phyloP scores from a whole-genome alignment of 2,113 vertebrate species.

The Scalopus aquaticus region DNA sequence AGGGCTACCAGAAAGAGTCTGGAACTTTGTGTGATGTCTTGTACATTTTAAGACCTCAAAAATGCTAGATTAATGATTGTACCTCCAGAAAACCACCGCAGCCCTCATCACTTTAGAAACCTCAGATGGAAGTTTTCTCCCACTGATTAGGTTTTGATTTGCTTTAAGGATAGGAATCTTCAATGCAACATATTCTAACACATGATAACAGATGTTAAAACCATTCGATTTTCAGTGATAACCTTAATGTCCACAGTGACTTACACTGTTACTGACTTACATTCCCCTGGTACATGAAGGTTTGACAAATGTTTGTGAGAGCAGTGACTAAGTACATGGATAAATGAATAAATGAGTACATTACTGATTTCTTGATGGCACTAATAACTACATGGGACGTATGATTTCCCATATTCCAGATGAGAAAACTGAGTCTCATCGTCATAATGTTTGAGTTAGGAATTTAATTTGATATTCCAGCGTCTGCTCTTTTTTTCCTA shows the following conservation, averaged over 20 bases:
- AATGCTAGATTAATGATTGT: neutral
- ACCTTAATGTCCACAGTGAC: neutral
- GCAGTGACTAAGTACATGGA: neutral
- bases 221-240: neutral
- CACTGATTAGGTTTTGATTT: neutral
- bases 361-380: neutral
- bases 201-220: neutral
- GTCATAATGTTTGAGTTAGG: neutral
- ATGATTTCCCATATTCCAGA: neutral
- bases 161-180: constrained; percentile 2
- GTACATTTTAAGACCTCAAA: neutral
- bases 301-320: neutral
- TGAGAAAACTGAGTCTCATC: neutral
- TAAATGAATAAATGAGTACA: neutral
- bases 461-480: neutral
- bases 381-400: neutral
- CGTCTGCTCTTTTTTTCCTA: neutral
- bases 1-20: neutral
- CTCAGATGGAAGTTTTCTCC: neutral
- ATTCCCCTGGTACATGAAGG: neutral
- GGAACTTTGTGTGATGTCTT: no score
- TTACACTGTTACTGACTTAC: neutral
- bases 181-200: neutral
- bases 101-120: neutral
- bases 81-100: neutral